These are phyloP conservation scores for Eurosta solidaginis DNA, from an alignment of 1,140 invertebrate genomes.

Conservation along the genomic window DNA sequence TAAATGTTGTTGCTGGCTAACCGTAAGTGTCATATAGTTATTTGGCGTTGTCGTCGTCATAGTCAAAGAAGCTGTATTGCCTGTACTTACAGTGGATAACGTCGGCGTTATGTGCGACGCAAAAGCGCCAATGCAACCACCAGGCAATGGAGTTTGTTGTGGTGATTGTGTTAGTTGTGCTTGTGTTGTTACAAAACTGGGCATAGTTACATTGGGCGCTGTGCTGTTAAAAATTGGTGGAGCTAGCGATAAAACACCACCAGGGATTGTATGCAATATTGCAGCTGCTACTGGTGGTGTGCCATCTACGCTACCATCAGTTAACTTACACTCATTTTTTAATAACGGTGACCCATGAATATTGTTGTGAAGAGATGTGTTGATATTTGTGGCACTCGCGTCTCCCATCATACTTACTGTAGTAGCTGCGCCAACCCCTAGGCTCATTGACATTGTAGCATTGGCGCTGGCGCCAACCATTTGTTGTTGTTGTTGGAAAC, in stretches of 20 bases:
- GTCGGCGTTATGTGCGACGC: not conserved
- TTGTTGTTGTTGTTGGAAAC: slow-evolving; percentile 42
- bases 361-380: not conserved
- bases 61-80: not conserved
- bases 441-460: not conserved
- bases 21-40: not conserved
- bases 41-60: no score
- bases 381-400: not conserved
- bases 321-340: not conserved
- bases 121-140: not conserved
- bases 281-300: not conserved
- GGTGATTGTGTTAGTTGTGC: not conserved
- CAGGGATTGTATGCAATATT: not conserved
- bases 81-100: slow-evolving; percentile 3
- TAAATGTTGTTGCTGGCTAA: not conserved
- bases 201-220: not conserved
- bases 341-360: not conserved
- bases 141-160: not conserved
- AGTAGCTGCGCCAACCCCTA: not conserved
- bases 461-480: not conserved
- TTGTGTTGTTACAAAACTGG: not conserved
- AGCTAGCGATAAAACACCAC: not conserved
- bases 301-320: not conserved
- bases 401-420: not conserved
- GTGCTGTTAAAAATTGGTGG: not conserved